Percentiles rank a stretch among this genome's conserved stretches.
These are phyloP conservation scores for Geopemphigus sp. DNA, from an alignment of 1,140 invertebrate genomes.

Conservation along the genomic window DNA sequence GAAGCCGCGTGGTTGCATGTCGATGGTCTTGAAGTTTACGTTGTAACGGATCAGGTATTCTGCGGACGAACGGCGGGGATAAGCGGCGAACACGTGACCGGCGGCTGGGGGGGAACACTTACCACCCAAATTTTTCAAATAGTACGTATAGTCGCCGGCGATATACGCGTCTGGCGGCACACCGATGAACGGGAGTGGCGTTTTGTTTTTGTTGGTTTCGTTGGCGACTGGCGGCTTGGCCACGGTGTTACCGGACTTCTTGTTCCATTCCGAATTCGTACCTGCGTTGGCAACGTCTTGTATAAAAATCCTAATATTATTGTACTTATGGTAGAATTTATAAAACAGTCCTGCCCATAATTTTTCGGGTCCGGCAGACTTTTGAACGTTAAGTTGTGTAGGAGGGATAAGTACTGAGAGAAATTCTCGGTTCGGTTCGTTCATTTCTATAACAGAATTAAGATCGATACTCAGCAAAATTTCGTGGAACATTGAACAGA, in stretches of 20 bases:
- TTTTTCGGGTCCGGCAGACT: background rate
- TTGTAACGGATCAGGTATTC: slow-evolving; percentile 71
- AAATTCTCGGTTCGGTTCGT: background rate
- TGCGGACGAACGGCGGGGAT: slow-evolving; percentile 55
- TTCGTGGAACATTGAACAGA: too few species aligned
- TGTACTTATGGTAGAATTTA: slow-evolving; percentile 8
- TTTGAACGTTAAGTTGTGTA: background rate
- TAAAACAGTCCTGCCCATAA: slow-evolving; percentile 42
- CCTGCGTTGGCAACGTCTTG: background rate
- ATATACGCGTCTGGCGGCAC: background rate
- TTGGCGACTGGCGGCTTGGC: background rate
- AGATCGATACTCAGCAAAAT: background rate
- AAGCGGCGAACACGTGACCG: too few species aligned
- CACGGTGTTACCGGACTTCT: background rate
- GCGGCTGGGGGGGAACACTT: too few species aligned
- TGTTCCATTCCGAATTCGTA: slow-evolving; percentile 1
- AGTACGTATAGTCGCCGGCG: background rate
- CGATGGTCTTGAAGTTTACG: slow-evolving; percentile 70
- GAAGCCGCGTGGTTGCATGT: slow-evolving; percentile 79
- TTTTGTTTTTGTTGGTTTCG: slow-evolving; percentile 28
- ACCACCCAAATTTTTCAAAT: slow-evolving; percentile 34
- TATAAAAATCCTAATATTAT: slow-evolving; percentile 22
- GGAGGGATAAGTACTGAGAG: background rate
- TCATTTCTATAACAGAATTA: background rate
- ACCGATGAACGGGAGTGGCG: too few species aligned